phyloP scores from a whole-genome alignment of 2,113 vertebrate genomes.

The Tricholaema leucomelas region DNA sequence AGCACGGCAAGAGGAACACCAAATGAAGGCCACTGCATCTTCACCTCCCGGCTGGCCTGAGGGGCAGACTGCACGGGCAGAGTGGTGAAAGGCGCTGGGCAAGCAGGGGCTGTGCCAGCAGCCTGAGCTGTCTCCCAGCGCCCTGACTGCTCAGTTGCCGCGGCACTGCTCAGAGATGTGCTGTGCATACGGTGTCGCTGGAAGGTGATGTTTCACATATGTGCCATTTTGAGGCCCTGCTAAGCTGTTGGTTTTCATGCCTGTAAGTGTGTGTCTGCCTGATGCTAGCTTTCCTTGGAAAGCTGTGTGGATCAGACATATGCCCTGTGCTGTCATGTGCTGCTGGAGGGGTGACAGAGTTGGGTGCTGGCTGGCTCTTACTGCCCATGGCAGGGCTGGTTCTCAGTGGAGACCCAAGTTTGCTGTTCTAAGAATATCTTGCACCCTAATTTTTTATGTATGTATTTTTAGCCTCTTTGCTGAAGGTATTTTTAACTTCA shows the following conservation, averaged over 20 bases:
- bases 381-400: neutral
- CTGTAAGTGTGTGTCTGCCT: neutral
- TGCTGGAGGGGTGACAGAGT: neutral
- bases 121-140: neutral
- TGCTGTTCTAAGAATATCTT: neutral
- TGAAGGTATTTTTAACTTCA: constrained; percentile 42
- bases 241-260: constrained; percentile 43
- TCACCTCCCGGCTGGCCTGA: neutral
- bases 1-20: neutral
- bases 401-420: neutral
- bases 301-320: neutral
- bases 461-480: neutral
- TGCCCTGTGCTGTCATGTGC: neutral
- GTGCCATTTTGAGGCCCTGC: neutral
- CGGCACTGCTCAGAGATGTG: neutral
- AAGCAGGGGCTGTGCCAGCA: neutral
- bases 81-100: neutral
- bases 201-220: constrained; percentile 44
- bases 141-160: neutral
- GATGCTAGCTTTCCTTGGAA: constrained; percentile 24
- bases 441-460: neutral
- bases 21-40: neutral
- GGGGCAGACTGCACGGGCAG: neutral
- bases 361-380: neutral
- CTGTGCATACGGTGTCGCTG: neutral